phyloP scores from a whole-genome alignment of 2,797 vertebrate species.

The Pseudopleuronectes americanus region DNA sequence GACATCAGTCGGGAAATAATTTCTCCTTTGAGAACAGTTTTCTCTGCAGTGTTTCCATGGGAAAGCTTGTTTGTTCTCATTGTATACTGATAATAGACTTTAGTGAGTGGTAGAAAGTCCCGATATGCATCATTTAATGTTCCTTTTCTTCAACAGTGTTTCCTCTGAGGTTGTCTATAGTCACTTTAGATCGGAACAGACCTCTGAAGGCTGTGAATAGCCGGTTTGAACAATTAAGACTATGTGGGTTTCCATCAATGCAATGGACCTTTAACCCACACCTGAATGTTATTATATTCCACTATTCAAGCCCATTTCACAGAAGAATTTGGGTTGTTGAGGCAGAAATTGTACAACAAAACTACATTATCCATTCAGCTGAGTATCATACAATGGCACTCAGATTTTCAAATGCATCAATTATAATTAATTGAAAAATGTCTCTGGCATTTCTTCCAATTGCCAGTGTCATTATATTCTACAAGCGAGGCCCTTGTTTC shows the following conservation, averaged over 20 bases:
- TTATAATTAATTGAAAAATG: conserved; percentile 33
- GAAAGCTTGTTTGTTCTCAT: conserved; percentile 5
- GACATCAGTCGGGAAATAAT: neutral
- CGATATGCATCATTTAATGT: conserved; percentile 1
- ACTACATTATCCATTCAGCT: neutral
- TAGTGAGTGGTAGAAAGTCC: neutral
- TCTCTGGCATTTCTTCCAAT: conserved; percentile 4
- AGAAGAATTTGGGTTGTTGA: conserved; percentile 22
- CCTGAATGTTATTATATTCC: conserved; percentile 24
- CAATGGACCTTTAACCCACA: conserved; percentile 33
- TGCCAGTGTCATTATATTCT: conserved; percentile 32
- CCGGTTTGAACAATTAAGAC: conserved; percentile 21
- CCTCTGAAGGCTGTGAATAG: conserved; percentile 19
- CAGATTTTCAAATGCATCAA: conserved; percentile 11
- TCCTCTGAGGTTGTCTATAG: conserved; percentile 13
- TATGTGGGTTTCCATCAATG: conserved; percentile 35
- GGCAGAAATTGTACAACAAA: conserved; percentile 27
- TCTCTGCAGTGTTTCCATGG: neutral
- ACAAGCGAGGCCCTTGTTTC: conserved; percentile 26
- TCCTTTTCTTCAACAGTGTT: conserved; percentile 5
- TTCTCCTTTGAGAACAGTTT: conserved; percentile 4
- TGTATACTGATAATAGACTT: neutral
- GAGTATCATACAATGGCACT: conserved; percentile 9
- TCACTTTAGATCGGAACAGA: conserved; percentile 44
- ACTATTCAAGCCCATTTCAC: conserved; percentile 27